phyloP scores from a whole-genome alignment of 1,140 invertebrate species.

The Drosophila bipectinata region DNA sequence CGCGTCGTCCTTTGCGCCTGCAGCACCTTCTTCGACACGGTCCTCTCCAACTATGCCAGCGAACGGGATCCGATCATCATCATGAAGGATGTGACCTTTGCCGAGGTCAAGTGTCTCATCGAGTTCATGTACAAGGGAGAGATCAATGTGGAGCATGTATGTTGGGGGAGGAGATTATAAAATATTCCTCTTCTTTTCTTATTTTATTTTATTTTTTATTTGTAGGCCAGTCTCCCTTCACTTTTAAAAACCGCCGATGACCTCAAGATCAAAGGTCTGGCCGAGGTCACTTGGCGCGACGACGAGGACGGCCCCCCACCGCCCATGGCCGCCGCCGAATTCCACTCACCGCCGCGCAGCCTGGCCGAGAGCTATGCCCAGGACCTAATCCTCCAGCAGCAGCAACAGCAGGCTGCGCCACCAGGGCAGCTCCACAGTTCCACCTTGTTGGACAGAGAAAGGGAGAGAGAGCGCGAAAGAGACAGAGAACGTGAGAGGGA shows the following conservation, averaged over 20 bases:
- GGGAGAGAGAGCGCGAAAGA: slow-evolving; percentile 13
- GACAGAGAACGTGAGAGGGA: slow-evolving; percentile 10
- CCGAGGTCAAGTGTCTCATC: slow-evolving; percentile 93
- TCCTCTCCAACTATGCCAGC: slow-evolving; percentile 93
- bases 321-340: slow-evolving; percentile 80
- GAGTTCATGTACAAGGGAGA: slow-evolving; percentile 98
- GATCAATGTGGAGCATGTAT: slow-evolving; percentile 93
- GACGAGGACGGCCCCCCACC: slow-evolving; percentile 76
- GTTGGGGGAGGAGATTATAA: neutral
- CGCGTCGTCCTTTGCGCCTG: slow-evolving; percentile 92
- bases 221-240: slow-evolving; percentile 91
- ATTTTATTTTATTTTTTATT: neutral
- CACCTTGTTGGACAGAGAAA: slow-evolving; percentile 5
- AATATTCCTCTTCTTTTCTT: neutral
- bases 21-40: slow-evolving; percentile 94
- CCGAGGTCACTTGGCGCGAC: slow-evolving; percentile 93
- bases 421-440: slow-evolving; percentile 2
- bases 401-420: slow-evolving; percentile 30
- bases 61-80: slow-evolving; percentile 94
- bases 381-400: slow-evolving; percentile 61
- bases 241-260: slow-evolving; percentile 96
- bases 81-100: slow-evolving; percentile 93
- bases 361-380: slow-evolving; percentile 60
- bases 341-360: slow-evolving; percentile 73
- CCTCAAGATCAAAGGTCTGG: slow-evolving; percentile 94